Conservation (phyloP, 1,140 invertebrate genomes). For the Ladona fulva region DNA sequence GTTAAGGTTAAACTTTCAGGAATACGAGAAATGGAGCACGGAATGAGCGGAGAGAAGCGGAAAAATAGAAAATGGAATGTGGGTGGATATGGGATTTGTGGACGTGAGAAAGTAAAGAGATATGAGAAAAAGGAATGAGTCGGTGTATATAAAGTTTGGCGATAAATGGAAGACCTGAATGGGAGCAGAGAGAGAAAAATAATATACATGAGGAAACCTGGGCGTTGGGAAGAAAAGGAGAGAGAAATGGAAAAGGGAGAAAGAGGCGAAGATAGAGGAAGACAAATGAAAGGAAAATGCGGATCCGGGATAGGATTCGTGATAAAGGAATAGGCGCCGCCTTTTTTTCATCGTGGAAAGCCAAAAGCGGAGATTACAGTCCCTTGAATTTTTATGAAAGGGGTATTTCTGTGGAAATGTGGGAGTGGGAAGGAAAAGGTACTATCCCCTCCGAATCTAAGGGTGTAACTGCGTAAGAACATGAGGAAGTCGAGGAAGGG, state of each 20-base stretch:
- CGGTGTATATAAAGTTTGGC: not conserved
- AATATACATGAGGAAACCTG: not conserved
- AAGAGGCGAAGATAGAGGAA: not conserved
- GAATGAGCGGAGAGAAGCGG: too few relatives aligned
- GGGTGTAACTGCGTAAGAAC: not conserved
- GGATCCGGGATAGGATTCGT: not conserved
- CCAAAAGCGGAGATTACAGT: not conserved
- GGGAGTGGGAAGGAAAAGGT: not conserved
- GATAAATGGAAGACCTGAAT: not conserved
- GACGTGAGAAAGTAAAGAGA: not conserved
- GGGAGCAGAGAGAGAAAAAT: not conserved
- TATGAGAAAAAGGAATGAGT: not conserved
- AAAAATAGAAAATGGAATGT: not conserved
- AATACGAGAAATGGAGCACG: too few relatives aligned
- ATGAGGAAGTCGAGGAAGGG: too few relatives aligned
- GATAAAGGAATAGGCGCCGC: not conserved
- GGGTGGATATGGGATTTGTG: not conserved
- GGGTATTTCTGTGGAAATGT: not conserved
- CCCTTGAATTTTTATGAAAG: constrained; percentile 6
- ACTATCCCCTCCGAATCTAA: not conserved
- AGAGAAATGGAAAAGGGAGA: not conserved
- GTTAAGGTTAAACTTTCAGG: too few relatives aligned
- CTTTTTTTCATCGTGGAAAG: not conserved
- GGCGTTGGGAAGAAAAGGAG: not conserved
- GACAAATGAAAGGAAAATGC: not conserved